Evolutionary conservation across 2,113 vertebrate species (phyloP).

Genomic region (Oplegnathus fasciatus): DNA sequence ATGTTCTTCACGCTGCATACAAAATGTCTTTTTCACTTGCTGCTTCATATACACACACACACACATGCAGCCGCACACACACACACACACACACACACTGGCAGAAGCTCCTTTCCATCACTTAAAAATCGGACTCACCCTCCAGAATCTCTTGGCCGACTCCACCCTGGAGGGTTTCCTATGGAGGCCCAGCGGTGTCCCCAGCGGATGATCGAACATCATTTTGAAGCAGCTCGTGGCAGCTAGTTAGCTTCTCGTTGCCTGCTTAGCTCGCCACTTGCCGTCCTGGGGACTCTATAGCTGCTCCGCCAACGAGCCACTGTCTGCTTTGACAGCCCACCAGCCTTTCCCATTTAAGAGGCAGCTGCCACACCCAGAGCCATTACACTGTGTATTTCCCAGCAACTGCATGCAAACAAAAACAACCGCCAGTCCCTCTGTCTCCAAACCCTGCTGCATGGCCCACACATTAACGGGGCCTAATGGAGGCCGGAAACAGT

Average conservation of each 20-base stretch:
- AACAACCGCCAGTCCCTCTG: conserved; percentile 62
- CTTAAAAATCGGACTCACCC: conserved; percentile 86
- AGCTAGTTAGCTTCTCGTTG: not conserved
- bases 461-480: conserved; percentile 57
- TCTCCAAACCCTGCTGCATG: conserved; percentile 60
- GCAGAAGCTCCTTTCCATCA: not conserved
- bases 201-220: conserved; percentile 76
- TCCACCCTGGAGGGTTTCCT: conserved; percentile 87
- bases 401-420: conserved; percentile 66
- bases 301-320: conserved; percentile 27
- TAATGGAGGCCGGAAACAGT: conserved; percentile 73
- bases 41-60: conserved; percentile 14
- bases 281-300: not conserved
- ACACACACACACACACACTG: not conserved
- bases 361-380: conserved; percentile 73
- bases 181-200: conserved; percentile 76
- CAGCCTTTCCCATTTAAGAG: conserved; percentile 54
- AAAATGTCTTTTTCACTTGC: not conserved
- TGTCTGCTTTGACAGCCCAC: conserved; percentile 37
- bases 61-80: not conserved
- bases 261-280: not conserved
- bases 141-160: conserved; percentile 90
- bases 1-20: conserved; percentile 6
- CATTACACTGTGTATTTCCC: conserved; percentile 72
- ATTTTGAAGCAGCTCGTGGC: conserved; percentile 41